These are phyloP conservation scores for Elmis aenea DNA, from an alignment of 2,888 invertebrate species.

Conservation along the genomic window DNA sequence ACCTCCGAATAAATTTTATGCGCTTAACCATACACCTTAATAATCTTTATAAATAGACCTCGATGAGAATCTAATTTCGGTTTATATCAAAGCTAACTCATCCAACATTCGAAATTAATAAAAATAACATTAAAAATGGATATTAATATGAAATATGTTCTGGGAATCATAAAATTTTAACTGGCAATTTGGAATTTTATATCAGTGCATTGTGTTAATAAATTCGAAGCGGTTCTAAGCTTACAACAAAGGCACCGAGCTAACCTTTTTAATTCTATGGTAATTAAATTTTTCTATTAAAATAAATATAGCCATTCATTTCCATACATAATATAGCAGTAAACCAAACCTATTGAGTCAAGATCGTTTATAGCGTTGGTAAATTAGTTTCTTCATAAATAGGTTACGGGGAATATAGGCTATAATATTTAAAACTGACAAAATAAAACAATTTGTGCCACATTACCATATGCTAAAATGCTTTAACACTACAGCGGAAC, in stretches of 20 bases:
- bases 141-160: constrained; percentile 39
- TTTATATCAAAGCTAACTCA: constrained; percentile 7
- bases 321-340: constrained; percentile 32
- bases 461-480: too few relatives aligned
- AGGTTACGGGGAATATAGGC: too few relatives aligned
- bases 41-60: too few relatives aligned
- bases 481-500: too few relatives aligned
- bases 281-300: constrained; percentile 39
- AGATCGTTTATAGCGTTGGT: too few relatives aligned
- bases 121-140: constrained; percentile 36
- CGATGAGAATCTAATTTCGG: not conserved
- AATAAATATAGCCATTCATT: constrained; percentile 36
- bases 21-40: too few relatives aligned
- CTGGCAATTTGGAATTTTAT: constrained; percentile 35
- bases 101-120: constrained; percentile 29
- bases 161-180: constrained; percentile 37
- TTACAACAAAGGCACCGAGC: constrained; percentile 33
- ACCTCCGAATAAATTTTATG: too few relatives aligned
- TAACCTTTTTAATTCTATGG: constrained; percentile 29
- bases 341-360: constrained; percentile 20
- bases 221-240: constrained; percentile 30
- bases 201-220: constrained; percentile 38
- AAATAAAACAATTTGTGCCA: too few relatives aligned
- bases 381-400: too few relatives aligned
- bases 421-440: too few relatives aligned